Conservation (phyloP, 2,888 invertebrate genomes). For the Hypolimnas misippus region DNA sequence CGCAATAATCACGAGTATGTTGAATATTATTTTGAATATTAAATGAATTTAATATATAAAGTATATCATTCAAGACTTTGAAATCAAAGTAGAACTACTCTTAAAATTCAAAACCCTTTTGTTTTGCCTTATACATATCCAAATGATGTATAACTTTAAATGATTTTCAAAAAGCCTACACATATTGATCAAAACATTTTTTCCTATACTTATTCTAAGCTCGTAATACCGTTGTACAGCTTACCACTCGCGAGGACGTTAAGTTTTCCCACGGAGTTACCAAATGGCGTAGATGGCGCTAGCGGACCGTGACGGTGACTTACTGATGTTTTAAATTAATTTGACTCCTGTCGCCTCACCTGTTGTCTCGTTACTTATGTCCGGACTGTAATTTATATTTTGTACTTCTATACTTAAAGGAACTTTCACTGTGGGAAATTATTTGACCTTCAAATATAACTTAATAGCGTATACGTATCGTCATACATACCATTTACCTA, state of each 20-base stretch:
- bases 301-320: constrained; percentile 79
- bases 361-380: constrained; percentile 58
- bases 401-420: constrained; percentile 27
- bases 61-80: neutral
- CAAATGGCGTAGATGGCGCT: constrained; percentile 64
- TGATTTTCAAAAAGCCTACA: too few relatives aligned
- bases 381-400: constrained; percentile 31
- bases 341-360: constrained; percentile 66
- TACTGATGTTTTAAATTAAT: constrained; percentile 77
- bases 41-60: neutral
- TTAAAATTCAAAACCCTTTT: too few relatives aligned
- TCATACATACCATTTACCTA: neutral
- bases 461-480: neutral
- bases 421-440: constrained; percentile 30
- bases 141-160: too few relatives aligned
- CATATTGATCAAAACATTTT: too few relatives aligned
- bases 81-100: too few relatives aligned
- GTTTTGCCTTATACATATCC: too few relatives aligned
- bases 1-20: constrained; percentile 6
- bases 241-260: constrained; percentile 57
- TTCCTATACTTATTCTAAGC: constrained; percentile 11
- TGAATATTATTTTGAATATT: neutral
- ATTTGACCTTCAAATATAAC: constrained; percentile 20
- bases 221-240: constrained; percentile 16
- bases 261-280: constrained; percentile 80